Evolutionary conservation across 2,113 vertebrate genomes (phyloP).

Genomic region (Poeciliopsis occidentalis): DNA sequence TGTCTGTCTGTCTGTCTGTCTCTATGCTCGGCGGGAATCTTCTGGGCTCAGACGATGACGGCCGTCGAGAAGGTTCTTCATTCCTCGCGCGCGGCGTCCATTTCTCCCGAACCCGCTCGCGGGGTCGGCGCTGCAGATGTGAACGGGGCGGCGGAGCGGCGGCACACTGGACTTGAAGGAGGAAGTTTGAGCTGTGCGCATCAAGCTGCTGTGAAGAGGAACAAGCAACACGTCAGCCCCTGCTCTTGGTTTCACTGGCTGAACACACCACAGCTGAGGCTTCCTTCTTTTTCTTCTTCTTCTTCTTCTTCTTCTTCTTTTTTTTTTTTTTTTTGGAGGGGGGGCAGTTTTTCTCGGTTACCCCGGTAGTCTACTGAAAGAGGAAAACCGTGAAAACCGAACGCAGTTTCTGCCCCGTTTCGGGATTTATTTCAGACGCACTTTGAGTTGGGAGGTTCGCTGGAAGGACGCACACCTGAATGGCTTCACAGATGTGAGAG

Average conservation of each 20-base stretch:
- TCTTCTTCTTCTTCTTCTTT: not conserved
- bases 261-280: not conserved
- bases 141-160: slow-evolving; percentile 1
- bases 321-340: not conserved
- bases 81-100: slow-evolving; percentile 42
- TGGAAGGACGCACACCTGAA: not conserved
- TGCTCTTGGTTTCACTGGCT: slow-evolving; percentile 26
- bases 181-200: slow-evolving; percentile 56
- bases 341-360: not conserved
- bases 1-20: too few relatives aligned
- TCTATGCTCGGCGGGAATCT: not conserved
- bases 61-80: slow-evolving; percentile 32
- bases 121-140: not conserved
- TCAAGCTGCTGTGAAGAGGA: slow-evolving; percentile 52
- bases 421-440: not conserved
- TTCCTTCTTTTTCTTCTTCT: not conserved
- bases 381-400: not conserved
- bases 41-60: not conserved
- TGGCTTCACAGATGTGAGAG: slow-evolving; percentile 13
- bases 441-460: not conserved
- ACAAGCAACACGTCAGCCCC: slow-evolving; percentile 18
- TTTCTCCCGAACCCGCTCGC: slow-evolving; percentile 7
- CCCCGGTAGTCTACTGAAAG: not conserved
- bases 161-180: slow-evolving; percentile 31
- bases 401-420: not conserved